Evolutionary conservation across 2,797 vertebrate species (phyloP).

Genomic region (Pachyuromys duprasi): DNA sequence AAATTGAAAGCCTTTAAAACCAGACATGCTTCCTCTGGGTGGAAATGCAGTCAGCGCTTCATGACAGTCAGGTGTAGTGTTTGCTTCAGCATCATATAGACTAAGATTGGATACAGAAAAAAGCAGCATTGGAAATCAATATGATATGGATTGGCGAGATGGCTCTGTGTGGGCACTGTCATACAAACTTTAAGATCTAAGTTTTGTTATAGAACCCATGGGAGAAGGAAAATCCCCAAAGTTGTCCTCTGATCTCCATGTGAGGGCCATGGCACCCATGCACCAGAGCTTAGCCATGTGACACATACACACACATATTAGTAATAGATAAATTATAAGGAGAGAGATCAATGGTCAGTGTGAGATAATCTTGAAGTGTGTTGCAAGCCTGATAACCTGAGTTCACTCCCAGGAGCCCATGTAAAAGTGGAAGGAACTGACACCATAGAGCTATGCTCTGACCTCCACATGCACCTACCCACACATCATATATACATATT

Average conservation of each 20-base stretch:
- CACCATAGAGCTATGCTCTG: neutral
- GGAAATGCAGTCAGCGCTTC: conserved; percentile 38
- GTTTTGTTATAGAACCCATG: neutral
- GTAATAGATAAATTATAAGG: neutral
- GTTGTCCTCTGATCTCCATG: neutral
- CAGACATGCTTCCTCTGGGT: conserved; percentile 50
- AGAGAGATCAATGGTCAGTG: neutral
- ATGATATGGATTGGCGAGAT: neutral
- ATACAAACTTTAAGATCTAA: neutral
- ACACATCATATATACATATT: neutral
- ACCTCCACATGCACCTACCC: neutral
- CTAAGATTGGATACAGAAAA: neutral
- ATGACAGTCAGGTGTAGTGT: neutral
- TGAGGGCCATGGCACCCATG: neutral
- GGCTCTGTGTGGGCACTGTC: neutral
- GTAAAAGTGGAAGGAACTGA: neutral
- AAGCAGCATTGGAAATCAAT: conserved; percentile 2
- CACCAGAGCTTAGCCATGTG: neutral
- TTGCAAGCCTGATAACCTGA: neutral
- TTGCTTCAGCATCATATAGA: neutral
- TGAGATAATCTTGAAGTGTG: neutral
- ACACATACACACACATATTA: too few species aligned
- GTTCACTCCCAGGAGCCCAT: neutral
- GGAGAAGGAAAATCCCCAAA: neutral
- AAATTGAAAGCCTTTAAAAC: conserved; percentile 18